A percentile compares a stretch with the other conserved stretches of the same genome.
phyloP scores from a whole-genome alignment of 1,140 invertebrate genomes.

The Drosophila watanabei region DNA sequence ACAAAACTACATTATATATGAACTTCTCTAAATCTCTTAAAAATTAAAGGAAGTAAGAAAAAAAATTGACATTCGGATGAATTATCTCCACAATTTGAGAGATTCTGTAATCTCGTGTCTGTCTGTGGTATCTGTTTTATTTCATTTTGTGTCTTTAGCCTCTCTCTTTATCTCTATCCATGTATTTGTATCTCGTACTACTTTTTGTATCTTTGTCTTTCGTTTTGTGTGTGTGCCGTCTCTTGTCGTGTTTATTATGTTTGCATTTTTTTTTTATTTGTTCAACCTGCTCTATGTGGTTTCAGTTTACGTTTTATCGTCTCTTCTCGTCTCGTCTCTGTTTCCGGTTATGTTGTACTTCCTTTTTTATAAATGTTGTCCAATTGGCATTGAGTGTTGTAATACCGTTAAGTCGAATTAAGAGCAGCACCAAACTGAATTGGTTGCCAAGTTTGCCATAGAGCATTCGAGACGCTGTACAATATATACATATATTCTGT shows the following conservation, averaged over 20 bases:
- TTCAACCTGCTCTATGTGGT: conserved; percentile 46
- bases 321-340: conserved; percentile 24
- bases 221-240: conserved; percentile 35
- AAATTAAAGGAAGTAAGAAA: conserved; percentile 10
- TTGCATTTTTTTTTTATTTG: conserved; percentile 47
- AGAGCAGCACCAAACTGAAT: conserved; percentile 27
- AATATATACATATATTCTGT: conserved; percentile 46
- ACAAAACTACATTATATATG: neutral
- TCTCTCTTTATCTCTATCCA: conserved; percentile 31
- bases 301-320: conserved; percentile 29
- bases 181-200: conserved; percentile 11
- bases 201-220: conserved; percentile 29
- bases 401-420: conserved; percentile 42
- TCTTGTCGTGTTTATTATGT: conserved; percentile 36
- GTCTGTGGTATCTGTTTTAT: conserved; percentile 26
- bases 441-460: conserved; percentile 6
- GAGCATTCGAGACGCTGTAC: conserved; percentile 30
- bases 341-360: conserved; percentile 47
- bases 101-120: conserved; percentile 20
- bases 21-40: conserved; percentile 13
- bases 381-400: conserved; percentile 75
- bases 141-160: conserved; percentile 26
- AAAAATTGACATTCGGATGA: conserved; percentile 81
- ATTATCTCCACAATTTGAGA: conserved; percentile 14
- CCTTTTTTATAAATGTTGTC: conserved; percentile 59